Percentiles rank a stretch among this genome's conserved stretches.
Conservation (phyloP, 2,113 vertebrate species). For the Phylloscopus whistleri region DNA sequence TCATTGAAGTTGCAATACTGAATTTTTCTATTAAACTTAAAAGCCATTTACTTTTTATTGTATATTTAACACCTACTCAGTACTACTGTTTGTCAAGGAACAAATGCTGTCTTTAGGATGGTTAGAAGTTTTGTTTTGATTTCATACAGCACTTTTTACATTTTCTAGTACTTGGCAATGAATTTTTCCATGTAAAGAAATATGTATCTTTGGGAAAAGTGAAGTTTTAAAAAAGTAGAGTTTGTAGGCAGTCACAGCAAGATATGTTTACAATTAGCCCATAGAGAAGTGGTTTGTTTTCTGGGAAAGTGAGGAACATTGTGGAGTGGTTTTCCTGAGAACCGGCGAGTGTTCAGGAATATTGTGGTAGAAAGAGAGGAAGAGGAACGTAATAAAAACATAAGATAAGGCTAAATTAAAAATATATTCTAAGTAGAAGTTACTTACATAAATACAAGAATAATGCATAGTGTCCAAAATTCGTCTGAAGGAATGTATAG, state of each 20-base stretch:
- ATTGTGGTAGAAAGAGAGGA: not conserved
- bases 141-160: not conserved
- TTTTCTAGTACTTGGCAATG: not conserved
- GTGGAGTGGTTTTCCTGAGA: not conserved
- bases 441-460: not conserved
- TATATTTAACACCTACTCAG: not conserved
- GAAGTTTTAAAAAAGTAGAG: accelerated
- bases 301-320: not conserved
- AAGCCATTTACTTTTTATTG: not conserved
- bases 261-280: not conserved
- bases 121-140: not conserved
- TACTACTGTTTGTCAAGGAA: not conserved
- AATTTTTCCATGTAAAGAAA: not conserved
- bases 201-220: not conserved
- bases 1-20: not conserved
- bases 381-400: not conserved
- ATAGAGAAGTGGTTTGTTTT: not conserved
- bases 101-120: not conserved
- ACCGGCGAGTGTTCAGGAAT: not conserved
- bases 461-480: not conserved
- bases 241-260: not conserved
- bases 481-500: not conserved
- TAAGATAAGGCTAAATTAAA: not conserved
- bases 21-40: not conserved
- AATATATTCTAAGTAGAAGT: not conserved